Conservation (phyloP, 2,888 invertebrate species). For the Epinotia demarniana region DNA sequence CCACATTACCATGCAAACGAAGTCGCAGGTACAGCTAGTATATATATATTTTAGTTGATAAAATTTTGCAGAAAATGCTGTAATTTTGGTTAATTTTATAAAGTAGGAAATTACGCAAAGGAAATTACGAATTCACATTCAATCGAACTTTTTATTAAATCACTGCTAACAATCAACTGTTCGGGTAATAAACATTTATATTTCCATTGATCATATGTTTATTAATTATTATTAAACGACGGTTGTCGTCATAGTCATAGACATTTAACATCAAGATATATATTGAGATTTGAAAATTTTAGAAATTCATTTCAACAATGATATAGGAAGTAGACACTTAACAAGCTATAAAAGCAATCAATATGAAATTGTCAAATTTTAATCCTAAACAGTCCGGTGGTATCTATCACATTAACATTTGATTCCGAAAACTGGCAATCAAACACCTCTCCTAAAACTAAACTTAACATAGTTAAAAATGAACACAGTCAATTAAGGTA, state of each 20-base stretch:
- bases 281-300: slow-evolving; percentile 26
- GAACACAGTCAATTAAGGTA: slow-evolving; percentile 40
- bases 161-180: slow-evolving; percentile 37
- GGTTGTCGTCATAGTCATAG: slow-evolving; percentile 4
- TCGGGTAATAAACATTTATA: slow-evolving; percentile 37
- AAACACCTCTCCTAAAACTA: slow-evolving; percentile 25
- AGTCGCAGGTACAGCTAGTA: too few species aligned
- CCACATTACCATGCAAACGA: too few species aligned
- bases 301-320: slow-evolving; percentile 34
- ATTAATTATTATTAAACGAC: slow-evolving; percentile 2
- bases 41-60: too few species aligned
- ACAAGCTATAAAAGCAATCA: slow-evolving; percentile 18
- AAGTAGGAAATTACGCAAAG: not conserved
- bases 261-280: slow-evolving; percentile 42
- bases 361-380: slow-evolving; percentile 21
- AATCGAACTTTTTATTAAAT: slow-evolving; percentile 40
- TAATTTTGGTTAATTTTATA: too few species aligned
- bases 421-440: slow-evolving; percentile 7
- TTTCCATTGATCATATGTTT: slow-evolving; percentile 11
- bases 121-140: not conserved
- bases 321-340: slow-evolving; percentile 31
- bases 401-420: slow-evolving; percentile 37
- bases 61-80: too few species aligned
- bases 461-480: slow-evolving; percentile 42
- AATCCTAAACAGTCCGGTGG: slow-evolving; percentile 28